Conservation (phyloP, 2,113 vertebrate species). For the Anoplopoma fimbria region DNA sequence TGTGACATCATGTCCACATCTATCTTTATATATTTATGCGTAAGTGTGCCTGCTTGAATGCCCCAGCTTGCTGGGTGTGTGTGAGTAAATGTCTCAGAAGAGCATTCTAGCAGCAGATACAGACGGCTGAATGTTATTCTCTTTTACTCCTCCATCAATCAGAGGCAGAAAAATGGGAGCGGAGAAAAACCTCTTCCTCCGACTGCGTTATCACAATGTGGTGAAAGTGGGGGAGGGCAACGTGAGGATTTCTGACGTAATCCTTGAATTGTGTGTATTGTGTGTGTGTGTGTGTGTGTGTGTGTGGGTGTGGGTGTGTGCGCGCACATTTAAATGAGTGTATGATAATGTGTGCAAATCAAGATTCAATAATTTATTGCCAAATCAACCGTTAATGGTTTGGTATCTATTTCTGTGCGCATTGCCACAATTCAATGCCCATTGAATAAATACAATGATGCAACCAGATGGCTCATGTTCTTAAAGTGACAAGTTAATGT, state of each 20-base stretch:
- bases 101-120: slow-evolving; percentile 35
- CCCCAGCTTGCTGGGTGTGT: not conserved
- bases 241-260: slow-evolving; percentile 36
- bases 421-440: not conserved
- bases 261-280: slow-evolving; percentile 38
- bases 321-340: not conserved
- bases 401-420: not conserved
- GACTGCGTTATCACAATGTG: slow-evolving; percentile 29
- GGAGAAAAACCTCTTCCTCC: slow-evolving; percentile 47
- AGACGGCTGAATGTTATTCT: slow-evolving; percentile 43
- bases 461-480: not conserved
- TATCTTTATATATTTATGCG: slow-evolving; percentile 9
- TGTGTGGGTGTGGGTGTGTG: not conserved
- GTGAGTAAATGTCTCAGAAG: slow-evolving; percentile 38
- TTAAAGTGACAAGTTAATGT: not conserved
- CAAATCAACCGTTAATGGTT: not conserved
- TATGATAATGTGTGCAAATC: not conserved
- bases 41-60: not conserved
- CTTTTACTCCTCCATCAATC: slow-evolving; percentile 48
- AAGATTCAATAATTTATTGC: not conserved
- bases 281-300: not conserved
- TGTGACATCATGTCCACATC: slow-evolving; percentile 13
- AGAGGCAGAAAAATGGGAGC: slow-evolving; percentile 26
- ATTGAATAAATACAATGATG: not conserved
- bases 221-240: slow-evolving; percentile 10